Evolutionary conservation across 1,140 invertebrate genomes (phyloP).

Genomic region (Trigoniulus corallinus): DNA sequence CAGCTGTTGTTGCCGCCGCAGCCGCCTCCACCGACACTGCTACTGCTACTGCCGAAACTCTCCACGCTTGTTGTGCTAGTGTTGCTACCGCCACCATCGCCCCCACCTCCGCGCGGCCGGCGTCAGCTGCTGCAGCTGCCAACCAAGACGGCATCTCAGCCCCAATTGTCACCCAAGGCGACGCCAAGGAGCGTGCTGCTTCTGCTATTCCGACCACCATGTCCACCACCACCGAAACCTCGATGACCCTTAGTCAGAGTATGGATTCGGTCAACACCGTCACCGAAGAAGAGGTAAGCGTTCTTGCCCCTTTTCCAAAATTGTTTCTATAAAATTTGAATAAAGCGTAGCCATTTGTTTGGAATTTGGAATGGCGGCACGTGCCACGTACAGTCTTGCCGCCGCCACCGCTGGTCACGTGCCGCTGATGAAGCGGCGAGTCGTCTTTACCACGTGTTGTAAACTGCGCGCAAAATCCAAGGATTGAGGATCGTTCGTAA

Average conservation of each 20-base stretch:
- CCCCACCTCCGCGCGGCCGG: constrained; percentile 22
- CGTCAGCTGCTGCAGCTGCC: not conserved
- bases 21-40: too few relatives aligned
- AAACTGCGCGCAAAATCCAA: too few relatives aligned
- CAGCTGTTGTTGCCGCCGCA: not conserved
- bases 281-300: constrained; percentile 69
- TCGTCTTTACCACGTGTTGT: too few relatives aligned
- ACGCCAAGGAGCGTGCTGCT: too few relatives aligned
- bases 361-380: too few relatives aligned
- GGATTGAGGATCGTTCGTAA: too few relatives aligned
- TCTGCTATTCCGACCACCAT: not conserved
- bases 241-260: constrained; percentile 49
- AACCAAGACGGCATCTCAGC: not conserved
- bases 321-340: not conserved
- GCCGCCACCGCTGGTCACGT: too few relatives aligned
- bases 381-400: too few relatives aligned
- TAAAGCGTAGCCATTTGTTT: too few relatives aligned
- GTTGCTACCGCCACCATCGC: too few relatives aligned
- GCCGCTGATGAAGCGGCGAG: too few relatives aligned
- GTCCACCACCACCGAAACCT: constrained; percentile 8
- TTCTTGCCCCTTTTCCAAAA: not conserved
- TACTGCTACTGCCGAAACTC: too few relatives aligned
- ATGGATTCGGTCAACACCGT: constrained; percentile 85
- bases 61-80: constrained; percentile 12
- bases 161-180: not conserved